phyloP scores from a whole-genome alignment of 2,888 invertebrate species.

The Lycaena phlaeas region DNA sequence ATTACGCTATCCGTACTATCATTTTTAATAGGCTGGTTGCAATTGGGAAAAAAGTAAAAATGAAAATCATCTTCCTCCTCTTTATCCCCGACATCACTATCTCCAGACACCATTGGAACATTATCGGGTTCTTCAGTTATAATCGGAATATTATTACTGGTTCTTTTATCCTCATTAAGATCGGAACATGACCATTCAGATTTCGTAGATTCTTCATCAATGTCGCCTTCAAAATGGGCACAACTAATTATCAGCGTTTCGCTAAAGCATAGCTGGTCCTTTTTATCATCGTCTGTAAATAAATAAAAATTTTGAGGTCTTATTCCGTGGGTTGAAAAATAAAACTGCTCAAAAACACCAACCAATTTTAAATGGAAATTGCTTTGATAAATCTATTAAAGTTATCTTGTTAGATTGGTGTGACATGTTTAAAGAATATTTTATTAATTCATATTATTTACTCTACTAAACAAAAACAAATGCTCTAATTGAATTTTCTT shows the following conservation, averaged over 20 bases:
- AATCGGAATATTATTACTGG: too few relatives aligned
- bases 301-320: neutral
- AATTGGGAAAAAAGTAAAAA: conserved; percentile 62
- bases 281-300: conserved; percentile 53
- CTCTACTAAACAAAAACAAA: too few relatives aligned
- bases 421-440: conserved; percentile 27
- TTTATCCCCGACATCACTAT: conserved; percentile 24
- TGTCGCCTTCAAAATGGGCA: conserved; percentile 46
- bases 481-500: neutral
- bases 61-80: conserved; percentile 49
- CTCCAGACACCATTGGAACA: conserved; percentile 27
- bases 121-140: too few relatives aligned
- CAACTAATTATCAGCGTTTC: conserved; percentile 71
- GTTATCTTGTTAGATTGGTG: conserved; percentile 31
- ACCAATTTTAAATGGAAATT: conserved; percentile 57
- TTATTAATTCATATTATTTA: conserved; percentile 10
- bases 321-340: neutral
- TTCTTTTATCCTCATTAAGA: conserved; percentile 30
- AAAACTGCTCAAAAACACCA: conserved; percentile 18
- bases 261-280: conserved; percentile 63
- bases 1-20: conserved; percentile 45
- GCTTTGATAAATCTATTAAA: conserved; percentile 49
- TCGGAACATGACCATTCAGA: conserved; percentile 55
- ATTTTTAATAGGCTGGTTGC: conserved; percentile 32
- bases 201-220: conserved; percentile 40